phyloP scores from a whole-genome alignment of 2,797 vertebrate species.

The Galago senegalensis region DNA sequence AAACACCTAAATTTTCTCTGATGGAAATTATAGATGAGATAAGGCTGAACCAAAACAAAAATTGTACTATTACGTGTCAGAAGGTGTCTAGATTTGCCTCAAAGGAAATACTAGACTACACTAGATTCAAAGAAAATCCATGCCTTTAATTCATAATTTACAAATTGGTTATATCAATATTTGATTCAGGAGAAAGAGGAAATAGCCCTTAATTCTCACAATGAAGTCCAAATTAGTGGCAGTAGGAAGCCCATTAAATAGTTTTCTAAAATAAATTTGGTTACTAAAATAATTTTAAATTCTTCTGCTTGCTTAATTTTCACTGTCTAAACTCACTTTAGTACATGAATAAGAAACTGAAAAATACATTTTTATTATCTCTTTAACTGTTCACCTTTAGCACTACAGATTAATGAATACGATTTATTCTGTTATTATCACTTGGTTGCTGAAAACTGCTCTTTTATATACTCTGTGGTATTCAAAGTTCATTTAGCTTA shows the following conservation, averaged over 20 bases:
- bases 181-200: neutral
- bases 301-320: neutral
- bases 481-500: constrained; percentile 44
- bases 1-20: neutral
- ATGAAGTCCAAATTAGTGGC: neutral
- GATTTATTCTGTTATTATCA: neutral
- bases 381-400: neutral
- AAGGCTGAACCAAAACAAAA: neutral
- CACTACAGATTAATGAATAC: neutral
- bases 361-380: neutral
- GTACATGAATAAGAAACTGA: neutral
- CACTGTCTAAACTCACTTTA: neutral
- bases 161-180: neutral
- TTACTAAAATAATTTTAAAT: neutral
- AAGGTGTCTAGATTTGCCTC: neutral
- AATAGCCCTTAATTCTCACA: neutral
- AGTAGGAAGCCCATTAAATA: neutral
- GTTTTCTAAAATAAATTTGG: neutral
- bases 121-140: neutral
- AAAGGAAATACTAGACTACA: neutral
- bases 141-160: constrained; percentile 6
- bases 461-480: neutral
- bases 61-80: neutral
- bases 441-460: neutral
- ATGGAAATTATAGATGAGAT: neutral